Evolutionary conservation across 2,113 vertebrate genomes (phyloP).

Genomic region (zebrafish (Danio rerio)): DNA sequence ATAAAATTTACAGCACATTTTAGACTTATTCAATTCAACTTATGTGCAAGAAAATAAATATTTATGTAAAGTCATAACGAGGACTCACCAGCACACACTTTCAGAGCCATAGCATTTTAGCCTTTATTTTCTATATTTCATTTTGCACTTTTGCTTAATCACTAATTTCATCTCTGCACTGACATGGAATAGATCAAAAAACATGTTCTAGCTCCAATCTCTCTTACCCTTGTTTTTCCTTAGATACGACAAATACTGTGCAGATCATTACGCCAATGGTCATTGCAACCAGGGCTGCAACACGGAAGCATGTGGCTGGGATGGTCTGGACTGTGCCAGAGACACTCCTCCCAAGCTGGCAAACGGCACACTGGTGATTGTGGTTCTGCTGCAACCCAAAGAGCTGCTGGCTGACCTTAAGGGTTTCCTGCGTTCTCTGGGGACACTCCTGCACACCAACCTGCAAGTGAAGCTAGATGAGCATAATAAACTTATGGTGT

Average conservation of each 20-base stretch:
- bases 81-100: not conserved
- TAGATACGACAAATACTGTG: constrained; percentile 90
- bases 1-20: too few species aligned
- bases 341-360: constrained; percentile 80
- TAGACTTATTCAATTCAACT: too few species aligned
- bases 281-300: constrained; percentile 91
- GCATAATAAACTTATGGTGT: constrained; percentile 84
- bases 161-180: not conserved
- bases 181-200: not conserved
- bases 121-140: not conserved
- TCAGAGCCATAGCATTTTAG: not conserved
- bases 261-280: constrained; percentile 85
- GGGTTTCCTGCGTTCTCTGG: constrained; percentile 86
- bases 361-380: constrained; percentile 83
- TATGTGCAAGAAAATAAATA: too few species aligned
- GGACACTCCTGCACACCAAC: constrained; percentile 88
- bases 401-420: constrained; percentile 84
- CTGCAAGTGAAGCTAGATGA: constrained; percentile 82
- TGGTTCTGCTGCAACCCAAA: constrained; percentile 87
- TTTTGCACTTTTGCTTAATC: not conserved
- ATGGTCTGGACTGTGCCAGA: constrained; percentile 87
- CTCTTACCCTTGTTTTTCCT: not conserved
- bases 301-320: constrained; percentile 92
- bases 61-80: too few species aligned
- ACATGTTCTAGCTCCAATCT: constrained; percentile 1